phyloP scores from a whole-genome alignment of 2,888 invertebrate genomes.

The Dorcus hopei region DNA sequence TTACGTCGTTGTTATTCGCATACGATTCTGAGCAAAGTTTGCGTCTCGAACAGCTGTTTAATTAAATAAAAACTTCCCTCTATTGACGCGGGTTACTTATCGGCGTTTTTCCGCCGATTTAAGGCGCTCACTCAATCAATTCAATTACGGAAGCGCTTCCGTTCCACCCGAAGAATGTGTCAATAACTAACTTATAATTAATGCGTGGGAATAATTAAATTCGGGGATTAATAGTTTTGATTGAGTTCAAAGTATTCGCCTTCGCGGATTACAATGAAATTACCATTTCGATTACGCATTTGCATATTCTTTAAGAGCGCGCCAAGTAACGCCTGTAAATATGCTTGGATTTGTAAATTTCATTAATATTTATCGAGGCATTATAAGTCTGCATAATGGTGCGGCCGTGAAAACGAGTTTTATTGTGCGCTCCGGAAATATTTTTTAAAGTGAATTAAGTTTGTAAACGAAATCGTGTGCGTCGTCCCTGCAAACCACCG shows the following conservation, averaged over 20 bases:
- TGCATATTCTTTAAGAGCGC: neutral
- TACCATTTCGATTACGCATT: slow-evolving; percentile 17
- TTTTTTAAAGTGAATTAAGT: too few relatives aligned
- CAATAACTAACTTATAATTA: slow-evolving; percentile 20
- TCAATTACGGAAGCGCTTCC: neutral
- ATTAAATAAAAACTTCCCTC: slow-evolving; percentile 6
- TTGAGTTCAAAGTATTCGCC: slow-evolving; percentile 26
- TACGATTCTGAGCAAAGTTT: slow-evolving; percentile 6
- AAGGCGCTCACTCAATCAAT: too few relatives aligned
- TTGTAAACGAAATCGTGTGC: too few relatives aligned
- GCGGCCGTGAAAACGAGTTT: neutral
- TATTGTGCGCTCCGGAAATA: too few relatives aligned
- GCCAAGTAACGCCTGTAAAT: slow-evolving; percentile 3
- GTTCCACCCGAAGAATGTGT: neutral
- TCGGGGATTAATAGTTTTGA: slow-evolving; percentile 35
- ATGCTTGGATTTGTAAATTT: slow-evolving; percentile 6
- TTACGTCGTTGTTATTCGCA: slow-evolving; percentile 10
- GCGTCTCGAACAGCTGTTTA: slow-evolving; percentile 6
- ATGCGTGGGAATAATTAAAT: slow-evolving; percentile 30
- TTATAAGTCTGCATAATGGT: slow-evolving; percentile 6
- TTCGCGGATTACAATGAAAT: slow-evolving; percentile 11
- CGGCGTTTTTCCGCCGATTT: too few relatives aligned
- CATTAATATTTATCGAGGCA: slow-evolving; percentile 14
- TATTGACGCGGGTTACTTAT: too few relatives aligned
- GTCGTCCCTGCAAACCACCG: too few relatives aligned